Base-by-base conservation (phyloP, 1,140 invertebrate species). In the Drosophila chauvacae region DNA sequence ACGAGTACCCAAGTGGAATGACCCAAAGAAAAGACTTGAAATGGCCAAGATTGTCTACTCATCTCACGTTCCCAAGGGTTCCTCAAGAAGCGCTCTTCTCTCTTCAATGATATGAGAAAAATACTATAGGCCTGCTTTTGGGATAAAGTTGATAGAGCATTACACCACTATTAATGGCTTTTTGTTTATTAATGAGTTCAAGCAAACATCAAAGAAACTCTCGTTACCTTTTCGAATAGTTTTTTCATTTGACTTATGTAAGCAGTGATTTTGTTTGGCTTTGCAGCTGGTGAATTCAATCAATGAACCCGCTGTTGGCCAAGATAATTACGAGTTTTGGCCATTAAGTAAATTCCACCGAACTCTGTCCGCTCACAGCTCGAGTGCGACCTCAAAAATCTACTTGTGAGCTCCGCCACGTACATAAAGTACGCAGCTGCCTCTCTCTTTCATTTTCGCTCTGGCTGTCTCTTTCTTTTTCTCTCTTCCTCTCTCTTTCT, bases 281-380 rank as follows among this genome's bases (percentile, higher is more conserved):
- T 71, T 59, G 51, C 44, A 71, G 66, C 62, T 69, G 51, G 44
- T 20, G n/a, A 33, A 64, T 30, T 51, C 64, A 70, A 70, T 77
- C 64, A 77, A 77, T 61, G 57, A 42, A 57, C 6, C 45, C 30
- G 41, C 18, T 30, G 50, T 18, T 39, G 30, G 63, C 61, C 77
- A 58, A 48, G 65, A 69, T 77, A 77, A 77, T 77, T 77, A 53
- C 64, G 42, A 50, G 39, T 66, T 56, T 55, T 39, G 44, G 48
- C 35, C 63, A 63, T 63, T 62, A 55, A 63, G 16, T 55, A 42
- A 47, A 74, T 73, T 61, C 66, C 66, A 45, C n/a, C 18, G 18
- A 64, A 30, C 28, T 26, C 30, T 30, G 11, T n/a, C n/a, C 37
- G 48, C 37, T 76, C 20, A 35, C 30, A 33, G 70, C 30, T 37